phyloP scores from a whole-genome alignment of 2,797 vertebrate genomes.

The Urophycis tenuis region DNA sequence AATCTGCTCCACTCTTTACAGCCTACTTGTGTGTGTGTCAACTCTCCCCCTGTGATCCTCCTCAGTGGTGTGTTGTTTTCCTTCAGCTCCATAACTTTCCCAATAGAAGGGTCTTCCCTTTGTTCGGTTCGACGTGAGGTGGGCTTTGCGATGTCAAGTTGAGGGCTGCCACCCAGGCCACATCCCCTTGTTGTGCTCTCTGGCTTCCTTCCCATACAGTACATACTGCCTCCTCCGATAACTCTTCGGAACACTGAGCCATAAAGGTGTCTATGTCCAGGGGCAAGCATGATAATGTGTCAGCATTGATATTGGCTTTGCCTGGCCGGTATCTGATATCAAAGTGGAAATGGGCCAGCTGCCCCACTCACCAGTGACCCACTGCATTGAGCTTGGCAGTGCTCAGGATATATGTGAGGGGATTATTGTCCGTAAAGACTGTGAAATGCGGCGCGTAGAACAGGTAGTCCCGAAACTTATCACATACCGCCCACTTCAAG shows the following conservation, averaged over 20 bases:
- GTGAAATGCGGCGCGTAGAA: too few species aligned
- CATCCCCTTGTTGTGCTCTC: neutral
- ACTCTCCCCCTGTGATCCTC: neutral
- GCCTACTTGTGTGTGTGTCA: neutral
- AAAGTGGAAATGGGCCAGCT: neutral
- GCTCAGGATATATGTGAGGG: too few species aligned
- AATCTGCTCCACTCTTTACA: neutral
- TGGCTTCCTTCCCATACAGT: neutral
- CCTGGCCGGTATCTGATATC: constrained; percentile 1
- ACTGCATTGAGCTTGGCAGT: too few species aligned
- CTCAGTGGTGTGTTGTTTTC: neutral
- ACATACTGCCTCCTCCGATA: neutral
- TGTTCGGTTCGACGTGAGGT: neutral
- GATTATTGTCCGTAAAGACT: too few species aligned
- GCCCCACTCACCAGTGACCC: too few species aligned
- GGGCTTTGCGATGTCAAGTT: too few species aligned
- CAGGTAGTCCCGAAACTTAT: too few species aligned
- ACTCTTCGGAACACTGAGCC: neutral
- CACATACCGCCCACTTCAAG: too few species aligned
- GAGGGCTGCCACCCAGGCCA: too few species aligned
- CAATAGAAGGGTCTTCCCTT: neutral
- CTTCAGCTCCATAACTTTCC: neutral
- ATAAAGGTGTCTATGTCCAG: neutral
- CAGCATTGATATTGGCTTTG: neutral
- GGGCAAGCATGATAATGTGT: neutral